Evolutionary conservation across 2,888 invertebrate species (phyloP).

Genomic region (Drosophila falleni): DNA sequence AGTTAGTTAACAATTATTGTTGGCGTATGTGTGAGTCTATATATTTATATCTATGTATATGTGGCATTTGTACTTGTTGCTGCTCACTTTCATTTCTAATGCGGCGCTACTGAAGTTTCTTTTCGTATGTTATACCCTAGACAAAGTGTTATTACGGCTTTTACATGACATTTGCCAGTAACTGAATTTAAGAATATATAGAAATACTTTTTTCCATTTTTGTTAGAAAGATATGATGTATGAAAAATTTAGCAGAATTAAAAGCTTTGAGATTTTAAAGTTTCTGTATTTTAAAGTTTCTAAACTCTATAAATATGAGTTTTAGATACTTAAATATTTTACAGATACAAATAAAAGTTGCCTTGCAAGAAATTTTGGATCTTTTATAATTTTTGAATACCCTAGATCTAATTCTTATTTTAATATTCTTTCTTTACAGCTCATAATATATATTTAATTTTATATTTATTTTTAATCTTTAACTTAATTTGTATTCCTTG

Average conservation of each 20-base stretch:
- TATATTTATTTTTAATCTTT: too few species aligned
- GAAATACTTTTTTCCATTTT: background rate
- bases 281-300: too few species aligned
- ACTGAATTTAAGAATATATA: background rate
- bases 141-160: slow-evolving; percentile 38
- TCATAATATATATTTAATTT: too few species aligned
- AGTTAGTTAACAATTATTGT: slow-evolving; percentile 68
- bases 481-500: too few species aligned
- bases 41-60: slow-evolving; percentile 23
- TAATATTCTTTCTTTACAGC: too few species aligned
- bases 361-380: too few species aligned
- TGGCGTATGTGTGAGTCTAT: slow-evolving; percentile 13
- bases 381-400: too few species aligned
- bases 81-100: slow-evolving; percentile 78
- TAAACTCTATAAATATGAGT: too few species aligned
- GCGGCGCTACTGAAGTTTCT: slow-evolving; percentile 62
- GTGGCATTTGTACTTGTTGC: slow-evolving; percentile 70
- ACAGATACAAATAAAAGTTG: too few species aligned
- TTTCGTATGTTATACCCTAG: slow-evolving; percentile 54
- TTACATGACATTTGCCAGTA: slow-evolving; percentile 37
- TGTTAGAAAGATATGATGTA: background rate
- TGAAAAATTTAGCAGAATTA: background rate
- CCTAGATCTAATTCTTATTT: too few species aligned
- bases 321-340: too few species aligned
- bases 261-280: too few species aligned